Base-by-base conservation (phyloP, 2,113 vertebrate genomes). In the Nothobranchius furzeri region DNA sequence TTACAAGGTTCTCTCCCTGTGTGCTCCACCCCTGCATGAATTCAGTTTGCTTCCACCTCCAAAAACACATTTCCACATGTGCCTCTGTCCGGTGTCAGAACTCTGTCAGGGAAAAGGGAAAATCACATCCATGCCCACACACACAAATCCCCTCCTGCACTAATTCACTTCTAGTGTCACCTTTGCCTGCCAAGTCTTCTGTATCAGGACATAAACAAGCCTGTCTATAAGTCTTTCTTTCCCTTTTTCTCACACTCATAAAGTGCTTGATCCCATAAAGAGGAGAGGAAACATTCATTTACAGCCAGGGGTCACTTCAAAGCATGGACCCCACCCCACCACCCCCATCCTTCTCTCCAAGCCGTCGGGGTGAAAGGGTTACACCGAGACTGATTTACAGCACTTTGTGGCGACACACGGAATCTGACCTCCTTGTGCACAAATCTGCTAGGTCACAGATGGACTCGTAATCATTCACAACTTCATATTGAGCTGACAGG, bases 261-360 rank as follows among this genome's bases (percentile, higher is more conserved):
- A 51, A 69, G 70, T 20, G 20, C 70, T 76, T 42, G 67, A 83
- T 72, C 69, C 65, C 72, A 68, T 66, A 62, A 81, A 78, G 57
- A 15, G 55, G 62, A 30, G 37, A 55, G 78, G 55, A 78, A 80
- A 83, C 58, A 74, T 75, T 70, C 55, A 78, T 88, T 90, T 85
- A 81, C 79, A 81, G 81, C 79, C 73, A 77, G 81, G 76, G 84
- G 86, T 91, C 87, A 84, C 77, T 80, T 88, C 88, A 88, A 84
- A 89, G 85, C 71, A 10, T 73, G 64, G 75, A 75, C 72, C 42
- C 56, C 24, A 47, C 51, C 51, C 58, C 55, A 10, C 36, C 54
- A 56, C 30, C 30, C 30, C 30, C 30, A 30, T 30, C 30, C 30
- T 30, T 30, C 4, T 30, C 65, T 61, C 30, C 43, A 58, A 51